A percentile compares a stretch with the other conserved stretches of the same genome.
phyloP scores from a whole-genome alignment of 2,888 invertebrate genomes.

The Chydorus sphaericus region DNA sequence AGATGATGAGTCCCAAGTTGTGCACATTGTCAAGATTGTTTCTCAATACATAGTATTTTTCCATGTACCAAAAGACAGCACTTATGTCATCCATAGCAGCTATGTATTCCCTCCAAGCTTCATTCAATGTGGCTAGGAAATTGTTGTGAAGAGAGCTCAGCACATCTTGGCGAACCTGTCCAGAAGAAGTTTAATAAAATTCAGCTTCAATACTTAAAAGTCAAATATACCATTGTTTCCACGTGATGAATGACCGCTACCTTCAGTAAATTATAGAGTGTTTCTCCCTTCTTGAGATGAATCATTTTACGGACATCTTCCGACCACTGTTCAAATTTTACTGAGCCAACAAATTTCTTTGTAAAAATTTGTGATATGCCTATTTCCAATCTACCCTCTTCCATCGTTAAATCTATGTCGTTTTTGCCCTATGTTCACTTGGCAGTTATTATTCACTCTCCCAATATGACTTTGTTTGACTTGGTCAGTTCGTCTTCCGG shows the following conservation, averaged over 20 bases:
- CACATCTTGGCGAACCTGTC: slow-evolving; percentile 91
- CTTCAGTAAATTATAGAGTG: slow-evolving; percentile 92
- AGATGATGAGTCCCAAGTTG: slow-evolving; percentile 92
- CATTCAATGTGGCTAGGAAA: slow-evolving; percentile 88
- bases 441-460: too few relatives aligned
- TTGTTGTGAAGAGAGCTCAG: slow-evolving; percentile 87
- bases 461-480: too few relatives aligned
- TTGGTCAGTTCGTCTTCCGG: too few relatives aligned
- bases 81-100: slow-evolving; percentile 99
- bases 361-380: too few relatives aligned
- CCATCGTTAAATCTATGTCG: too few relatives aligned
- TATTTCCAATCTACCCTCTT: too few relatives aligned
- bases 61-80: slow-evolving; percentile 99
- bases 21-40: slow-evolving; percentile 98
- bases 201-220: neutral
- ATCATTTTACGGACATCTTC: slow-evolving; percentile 99
- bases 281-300: slow-evolving; percentile 95
- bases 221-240: slow-evolving; percentile 74
- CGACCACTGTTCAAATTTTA: slow-evolving; percentile 99
- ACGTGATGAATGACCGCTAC: slow-evolving; percentile 97
- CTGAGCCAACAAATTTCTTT: too few relatives aligned
- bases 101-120: slow-evolving; percentile 98
- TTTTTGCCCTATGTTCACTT: too few relatives aligned
- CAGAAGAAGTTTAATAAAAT: slow-evolving; percentile 21
- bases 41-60: slow-evolving; percentile 96